A percentile compares a stretch with the other conserved stretches of the same genome.
Conservation (phyloP, 2,113 vertebrate genomes). For the Otis tarda region DNA sequence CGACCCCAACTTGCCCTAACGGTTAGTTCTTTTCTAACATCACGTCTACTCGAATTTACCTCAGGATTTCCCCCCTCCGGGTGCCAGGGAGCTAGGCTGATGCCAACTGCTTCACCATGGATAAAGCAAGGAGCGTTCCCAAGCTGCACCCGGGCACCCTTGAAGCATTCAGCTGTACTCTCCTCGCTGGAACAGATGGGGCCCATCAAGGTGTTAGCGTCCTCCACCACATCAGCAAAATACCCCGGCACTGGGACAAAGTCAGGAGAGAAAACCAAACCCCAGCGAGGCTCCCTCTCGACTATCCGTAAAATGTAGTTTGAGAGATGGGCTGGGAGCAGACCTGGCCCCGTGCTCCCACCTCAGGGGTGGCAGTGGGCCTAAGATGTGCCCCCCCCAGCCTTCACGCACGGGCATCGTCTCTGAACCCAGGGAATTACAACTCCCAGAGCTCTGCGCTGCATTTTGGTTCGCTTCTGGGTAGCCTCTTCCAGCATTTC, state of each 20-base stretch:
- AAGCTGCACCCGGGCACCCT: conserved; percentile 17
- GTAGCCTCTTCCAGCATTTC: background rate
- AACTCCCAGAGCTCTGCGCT: background rate
- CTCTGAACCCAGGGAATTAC: background rate
- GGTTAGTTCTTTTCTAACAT: conserved; percentile 58
- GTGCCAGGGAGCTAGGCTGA: conserved; percentile 34
- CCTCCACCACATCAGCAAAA: conserved; percentile 52
- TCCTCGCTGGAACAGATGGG: conserved; percentile 52
- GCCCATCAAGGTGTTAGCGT: conserved; percentile 50
- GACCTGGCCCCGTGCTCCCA: background rate
- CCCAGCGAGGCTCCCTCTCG: accelerated
- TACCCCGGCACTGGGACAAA: background rate
- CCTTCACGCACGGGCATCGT: background rate
- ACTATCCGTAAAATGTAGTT: background rate
- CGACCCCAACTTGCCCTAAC: conserved; percentile 53
- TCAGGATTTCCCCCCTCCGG: conserved; percentile 59
- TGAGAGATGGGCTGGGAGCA: background rate
- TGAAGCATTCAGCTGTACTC: conserved; percentile 34
- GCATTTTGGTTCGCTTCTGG: background rate
- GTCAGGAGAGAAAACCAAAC: conserved; percentile 5
- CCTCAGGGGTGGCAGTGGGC: background rate
- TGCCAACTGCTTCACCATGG: conserved; percentile 34
- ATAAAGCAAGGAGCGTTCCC: conserved; percentile 44
- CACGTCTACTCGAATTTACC: conserved; percentile 68
- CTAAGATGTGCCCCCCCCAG: background rate